Evolutionary conservation across 2,113 vertebrate species (phyloP).

Genomic region (Struthio camelus): DNA sequence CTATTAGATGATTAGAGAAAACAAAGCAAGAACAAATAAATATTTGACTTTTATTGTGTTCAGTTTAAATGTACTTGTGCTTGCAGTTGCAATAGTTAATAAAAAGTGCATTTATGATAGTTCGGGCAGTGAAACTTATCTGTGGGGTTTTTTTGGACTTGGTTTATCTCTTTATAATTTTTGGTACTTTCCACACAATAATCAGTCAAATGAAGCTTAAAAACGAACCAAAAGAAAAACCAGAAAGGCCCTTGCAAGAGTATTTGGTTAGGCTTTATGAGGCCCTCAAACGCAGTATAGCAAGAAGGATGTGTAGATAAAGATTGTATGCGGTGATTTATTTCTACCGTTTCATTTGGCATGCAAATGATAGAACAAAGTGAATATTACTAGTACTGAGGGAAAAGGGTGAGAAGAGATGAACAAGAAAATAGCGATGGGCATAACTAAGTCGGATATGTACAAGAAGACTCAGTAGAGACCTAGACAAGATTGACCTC

Average conservation of each 20-base stretch:
- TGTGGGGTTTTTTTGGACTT: background rate
- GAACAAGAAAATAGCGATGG: background rate
- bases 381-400: background rate
- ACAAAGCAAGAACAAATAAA: background rate
- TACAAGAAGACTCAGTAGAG: background rate
- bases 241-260: background rate
- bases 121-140: background rate
- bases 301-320: background rate
- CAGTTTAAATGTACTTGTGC: background rate
- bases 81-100: background rate
- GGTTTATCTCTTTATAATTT: too few relatives aligned
- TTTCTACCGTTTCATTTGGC: background rate
- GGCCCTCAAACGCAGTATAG: background rate
- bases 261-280: background rate
- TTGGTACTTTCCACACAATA: too few relatives aligned
- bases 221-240: fast-evolving
- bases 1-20: background rate
- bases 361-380: background rate
- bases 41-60: background rate
- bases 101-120: background rate
- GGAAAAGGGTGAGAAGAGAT: background rate
- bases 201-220: background rate
- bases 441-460: background rate
- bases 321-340: background rate
- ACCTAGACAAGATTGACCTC: background rate